Percentiles rank a stretch among this genome's conserved stretches.
Conservation (phyloP, 2,797 vertebrate genomes). For the Clarias pachynema region DNA sequence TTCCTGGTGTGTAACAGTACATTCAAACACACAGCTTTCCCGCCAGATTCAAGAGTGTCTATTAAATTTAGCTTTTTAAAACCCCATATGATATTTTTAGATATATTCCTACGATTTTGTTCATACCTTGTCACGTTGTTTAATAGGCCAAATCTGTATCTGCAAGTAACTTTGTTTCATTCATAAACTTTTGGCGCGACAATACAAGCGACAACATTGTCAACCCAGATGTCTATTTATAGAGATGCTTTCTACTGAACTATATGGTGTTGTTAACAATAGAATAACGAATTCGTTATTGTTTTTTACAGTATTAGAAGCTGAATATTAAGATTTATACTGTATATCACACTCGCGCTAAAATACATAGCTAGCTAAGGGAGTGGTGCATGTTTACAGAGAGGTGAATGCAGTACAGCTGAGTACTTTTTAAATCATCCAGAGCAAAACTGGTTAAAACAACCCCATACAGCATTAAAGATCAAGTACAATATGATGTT, state of each 20-base stretch:
- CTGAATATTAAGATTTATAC: background rate
- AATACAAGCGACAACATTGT: background rate
- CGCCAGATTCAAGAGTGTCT: constrained; percentile 17
- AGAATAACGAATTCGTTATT: background rate
- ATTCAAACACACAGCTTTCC: constrained; percentile 8
- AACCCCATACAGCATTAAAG: background rate
- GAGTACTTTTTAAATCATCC: background rate
- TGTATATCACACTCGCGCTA: background rate
- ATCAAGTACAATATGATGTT: background rate
- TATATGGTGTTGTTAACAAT: background rate
- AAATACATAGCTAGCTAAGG: background rate
- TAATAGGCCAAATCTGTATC: background rate
- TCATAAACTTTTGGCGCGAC: background rate
- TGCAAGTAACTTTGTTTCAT: background rate
- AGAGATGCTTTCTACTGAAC: background rate
- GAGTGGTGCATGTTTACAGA: background rate
- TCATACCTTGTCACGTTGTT: background rate
- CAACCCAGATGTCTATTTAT: background rate
- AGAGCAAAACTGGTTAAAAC: background rate
- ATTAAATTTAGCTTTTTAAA: background rate
- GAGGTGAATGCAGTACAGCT: background rate
- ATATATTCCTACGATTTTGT: background rate
- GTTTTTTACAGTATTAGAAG: background rate
- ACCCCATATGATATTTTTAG: background rate
- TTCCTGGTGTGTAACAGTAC: background rate